Conservation (phyloP, 2,797 vertebrate genomes). For the Dallia pectoralis region DNA sequence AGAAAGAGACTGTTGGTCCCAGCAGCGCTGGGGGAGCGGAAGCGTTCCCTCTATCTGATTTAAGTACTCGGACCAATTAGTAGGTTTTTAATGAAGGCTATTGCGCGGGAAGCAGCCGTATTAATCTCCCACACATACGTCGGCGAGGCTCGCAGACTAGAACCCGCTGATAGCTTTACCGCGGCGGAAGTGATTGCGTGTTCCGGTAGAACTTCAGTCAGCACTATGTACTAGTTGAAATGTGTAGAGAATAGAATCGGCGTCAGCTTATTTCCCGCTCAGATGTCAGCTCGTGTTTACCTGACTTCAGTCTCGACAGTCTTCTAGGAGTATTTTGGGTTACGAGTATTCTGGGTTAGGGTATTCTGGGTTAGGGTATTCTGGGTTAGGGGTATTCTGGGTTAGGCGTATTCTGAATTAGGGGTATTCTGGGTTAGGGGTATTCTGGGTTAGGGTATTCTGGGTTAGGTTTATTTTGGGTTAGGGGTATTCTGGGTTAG, state of each 20-base stretch:
- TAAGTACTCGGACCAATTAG: constrained; percentile 55
- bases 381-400: no score
- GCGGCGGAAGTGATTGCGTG: constrained; percentile 29
- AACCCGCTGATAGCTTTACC: constrained; percentile 30
- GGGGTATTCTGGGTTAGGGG: no score
- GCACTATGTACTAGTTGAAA: background rate
- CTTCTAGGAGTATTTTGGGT: background rate
- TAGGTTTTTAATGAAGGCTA: constrained; percentile 66
- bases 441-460: no score
- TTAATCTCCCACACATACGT: constrained; percentile 42
- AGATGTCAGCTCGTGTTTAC: background rate
- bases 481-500: no score
- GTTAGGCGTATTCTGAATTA: no score
- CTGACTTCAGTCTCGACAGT: background rate
- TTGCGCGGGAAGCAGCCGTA: constrained; percentile 33
- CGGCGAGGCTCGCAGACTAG: constrained; percentile 23
- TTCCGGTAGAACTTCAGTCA: constrained; percentile 33
- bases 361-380: no score
- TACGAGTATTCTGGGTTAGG: no score
- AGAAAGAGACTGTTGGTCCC: background rate
- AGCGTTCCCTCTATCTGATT: constrained; percentile 49
- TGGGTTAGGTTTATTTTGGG: no score
- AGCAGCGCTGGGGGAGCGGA: constrained; percentile 26
- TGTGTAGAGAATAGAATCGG: constrained; percentile 10
- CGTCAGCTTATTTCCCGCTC: background rate